Evolutionary conservation across 2,888 invertebrate species (phyloP).

Genomic region (Tenthredo amoena): DNA sequence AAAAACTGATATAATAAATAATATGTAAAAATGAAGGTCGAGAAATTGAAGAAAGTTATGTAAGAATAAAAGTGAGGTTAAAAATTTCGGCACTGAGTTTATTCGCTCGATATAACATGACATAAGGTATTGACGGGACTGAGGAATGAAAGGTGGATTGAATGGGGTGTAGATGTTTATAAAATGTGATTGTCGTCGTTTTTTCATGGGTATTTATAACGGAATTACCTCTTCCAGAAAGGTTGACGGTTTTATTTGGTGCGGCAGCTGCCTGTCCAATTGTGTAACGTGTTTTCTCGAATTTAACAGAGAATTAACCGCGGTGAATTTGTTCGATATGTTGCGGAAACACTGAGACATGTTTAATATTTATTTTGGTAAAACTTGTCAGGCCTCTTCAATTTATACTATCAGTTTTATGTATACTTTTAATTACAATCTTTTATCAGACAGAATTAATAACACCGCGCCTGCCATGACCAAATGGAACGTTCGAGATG

Average conservation of each 20-base stretch:
- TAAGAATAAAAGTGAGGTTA: conserved; percentile 67
- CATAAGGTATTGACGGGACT: neutral
- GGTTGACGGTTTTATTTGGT: conserved; percentile 74
- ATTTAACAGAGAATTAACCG: conserved; percentile 80
- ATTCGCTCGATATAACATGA: neutral
- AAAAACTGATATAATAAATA: conserved; percentile 18
- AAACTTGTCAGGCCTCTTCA: neutral
- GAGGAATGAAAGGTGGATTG: neutral
- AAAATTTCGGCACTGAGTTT: conserved; percentile 15
- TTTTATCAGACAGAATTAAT: neutral
- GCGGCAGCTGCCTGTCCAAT: conserved; percentile 79
- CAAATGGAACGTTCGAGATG: conserved; percentile 21
- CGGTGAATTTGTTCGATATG: conserved; percentile 80
- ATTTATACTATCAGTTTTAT: neutral
- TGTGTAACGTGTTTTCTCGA: conserved; percentile 80
- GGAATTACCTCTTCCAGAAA: conserved; percentile 81
- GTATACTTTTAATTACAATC: neutral
- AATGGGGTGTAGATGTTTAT: too few species aligned
- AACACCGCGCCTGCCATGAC: conserved; percentile 40
- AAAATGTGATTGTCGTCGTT: conserved; percentile 43
- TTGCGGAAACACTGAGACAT: conserved; percentile 83
- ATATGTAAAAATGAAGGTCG: neutral
- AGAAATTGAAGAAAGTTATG: conserved; percentile 62
- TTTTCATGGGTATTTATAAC: conserved; percentile 74
- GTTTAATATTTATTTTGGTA: conserved; percentile 57